phyloP scores from a whole-genome alignment of 2,797 vertebrate genomes.

The Eospalax fontanierii region DNA sequence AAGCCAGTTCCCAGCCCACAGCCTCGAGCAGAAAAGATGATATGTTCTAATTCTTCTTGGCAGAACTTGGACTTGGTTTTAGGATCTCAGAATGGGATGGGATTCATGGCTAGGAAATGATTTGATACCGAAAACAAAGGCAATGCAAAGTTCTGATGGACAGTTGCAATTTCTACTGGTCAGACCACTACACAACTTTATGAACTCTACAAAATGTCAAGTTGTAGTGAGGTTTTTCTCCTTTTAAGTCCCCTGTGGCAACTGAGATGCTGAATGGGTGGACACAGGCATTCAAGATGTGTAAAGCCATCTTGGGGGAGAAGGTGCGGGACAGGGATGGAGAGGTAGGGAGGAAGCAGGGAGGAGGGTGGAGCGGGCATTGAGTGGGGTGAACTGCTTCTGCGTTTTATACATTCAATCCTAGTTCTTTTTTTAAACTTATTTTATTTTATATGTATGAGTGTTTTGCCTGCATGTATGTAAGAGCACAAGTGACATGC shows the following conservation, averaged over 20 bases:
- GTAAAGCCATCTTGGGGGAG: background rate
- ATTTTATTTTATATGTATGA: no score
- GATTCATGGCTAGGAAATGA: background rate
- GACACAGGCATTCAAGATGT: background rate
- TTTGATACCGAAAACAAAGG: background rate
- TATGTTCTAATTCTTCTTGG: background rate
- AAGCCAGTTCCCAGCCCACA: slow-evolving; percentile 21
- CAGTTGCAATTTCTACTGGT: background rate
- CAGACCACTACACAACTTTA: background rate
- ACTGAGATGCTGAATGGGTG: background rate
- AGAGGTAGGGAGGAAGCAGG: background rate
- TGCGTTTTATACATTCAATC: background rate
- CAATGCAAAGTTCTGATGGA: background rate
- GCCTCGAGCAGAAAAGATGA: background rate
- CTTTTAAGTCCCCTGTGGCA: background rate
- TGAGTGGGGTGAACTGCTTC: background rate
- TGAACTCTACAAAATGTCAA: background rate
- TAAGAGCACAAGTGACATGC: no score
- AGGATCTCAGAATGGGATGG: background rate
- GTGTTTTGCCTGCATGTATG: no score
- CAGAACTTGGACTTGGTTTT: background rate
- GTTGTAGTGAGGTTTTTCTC: background rate
- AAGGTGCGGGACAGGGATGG: background rate
- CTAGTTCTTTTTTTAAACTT: background rate
- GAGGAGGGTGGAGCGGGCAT: no score